phyloP scores from a whole-genome alignment of 1,140 invertebrate species.

The Bilobella aurantiaca region DNA sequence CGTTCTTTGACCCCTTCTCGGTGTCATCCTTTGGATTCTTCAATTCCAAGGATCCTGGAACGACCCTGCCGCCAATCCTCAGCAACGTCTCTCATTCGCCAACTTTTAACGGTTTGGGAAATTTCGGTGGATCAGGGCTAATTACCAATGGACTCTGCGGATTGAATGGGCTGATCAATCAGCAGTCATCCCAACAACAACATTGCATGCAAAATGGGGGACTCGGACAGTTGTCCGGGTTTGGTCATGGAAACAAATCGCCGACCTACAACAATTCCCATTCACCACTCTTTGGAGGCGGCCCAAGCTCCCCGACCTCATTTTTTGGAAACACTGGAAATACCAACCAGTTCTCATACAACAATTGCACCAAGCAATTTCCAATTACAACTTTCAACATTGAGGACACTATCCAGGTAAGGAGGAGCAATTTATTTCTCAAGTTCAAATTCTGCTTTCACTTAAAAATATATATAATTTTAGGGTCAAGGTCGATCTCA shows the following conservation, averaged over 20 bases:
- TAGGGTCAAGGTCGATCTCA: background rate
- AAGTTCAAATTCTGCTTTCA: no score
- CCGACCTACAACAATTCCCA: slow-evolving; percentile 22
- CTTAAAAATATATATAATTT: no score
- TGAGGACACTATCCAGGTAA: slow-evolving; percentile 31
- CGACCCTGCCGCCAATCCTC: slow-evolving; percentile 6
- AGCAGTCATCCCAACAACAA: slow-evolving; percentile 16
- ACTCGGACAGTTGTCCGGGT: background rate
- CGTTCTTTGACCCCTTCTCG: slow-evolving; percentile 32
- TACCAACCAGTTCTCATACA: background rate
- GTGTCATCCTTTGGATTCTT: slow-evolving; percentile 32
- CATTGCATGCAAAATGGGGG: slow-evolving; percentile 6
- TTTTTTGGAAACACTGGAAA: slow-evolving; percentile 12
- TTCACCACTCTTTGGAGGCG: slow-evolving; percentile 20
- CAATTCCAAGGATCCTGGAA: slow-evolving; percentile 31
- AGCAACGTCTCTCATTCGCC: background rate
- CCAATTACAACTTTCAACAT: slow-evolving; percentile 34
- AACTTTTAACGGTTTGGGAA: background rate
- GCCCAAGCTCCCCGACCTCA: slow-evolving; percentile 19
- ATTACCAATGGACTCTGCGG: background rate
- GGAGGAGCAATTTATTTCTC: no score
- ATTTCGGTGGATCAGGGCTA: background rate
- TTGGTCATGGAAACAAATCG: slow-evolving; percentile 24
- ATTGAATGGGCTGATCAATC: background rate
- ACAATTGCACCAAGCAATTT: slow-evolving; percentile 13